Evolutionary conservation across 2,888 invertebrate genomes (phyloP), one percentile per base, ranked within the genome.

Genomic region (Blastobasis lacticolella): DNA sequence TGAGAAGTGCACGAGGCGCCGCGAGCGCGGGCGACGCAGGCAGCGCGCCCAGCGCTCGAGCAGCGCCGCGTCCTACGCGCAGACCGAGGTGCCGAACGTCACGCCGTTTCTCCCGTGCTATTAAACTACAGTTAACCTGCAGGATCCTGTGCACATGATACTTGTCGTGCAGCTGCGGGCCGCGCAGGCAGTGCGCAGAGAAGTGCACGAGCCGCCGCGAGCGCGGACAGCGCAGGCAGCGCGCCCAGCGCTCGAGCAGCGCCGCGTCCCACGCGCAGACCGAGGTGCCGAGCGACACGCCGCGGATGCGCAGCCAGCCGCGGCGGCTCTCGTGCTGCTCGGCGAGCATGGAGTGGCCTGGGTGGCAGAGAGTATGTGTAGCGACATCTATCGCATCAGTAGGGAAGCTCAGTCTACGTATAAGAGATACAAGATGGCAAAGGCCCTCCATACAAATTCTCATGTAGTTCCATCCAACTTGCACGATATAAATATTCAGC

Each of bases 341-440:
- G 4, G 86, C 87, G 51, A 88, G 48, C 84, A 88, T 80, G 0
- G 88, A 78, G 58, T 87, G 87, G 5, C 88, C 88, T 88, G 64
- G 0, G 47, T 10, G 10, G 9, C 9, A 42, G 42, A 1, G 41
- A 42, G 42, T 42, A 9, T 10, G 3, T 10, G 5, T 45, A 10
- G 44, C 23, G 23, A 23, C 23, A 23, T 23, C 23, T 23, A 23
- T 23, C 23, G 23, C 23, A 2, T 23, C n/a, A n/a, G n/a, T n/a
- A n/a, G n/a, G n/a, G n/a, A n/a, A n/a, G n/a, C n/a, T n/a, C n/a
- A n/a, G n/a, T n/a, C n/a, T n/a, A n/a, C n/a, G 23, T 23, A 23
- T 23, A 23, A 1, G 23, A 23, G 23, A 23, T 23, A 23, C 23
- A 23, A 23, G 23, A 23, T 23, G 23, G 23, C 23, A 23, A 23